phyloP scores from a whole-genome alignment of 35 echinoderm and acorn worm genomes.

The Anneissia japonica region DNA sequence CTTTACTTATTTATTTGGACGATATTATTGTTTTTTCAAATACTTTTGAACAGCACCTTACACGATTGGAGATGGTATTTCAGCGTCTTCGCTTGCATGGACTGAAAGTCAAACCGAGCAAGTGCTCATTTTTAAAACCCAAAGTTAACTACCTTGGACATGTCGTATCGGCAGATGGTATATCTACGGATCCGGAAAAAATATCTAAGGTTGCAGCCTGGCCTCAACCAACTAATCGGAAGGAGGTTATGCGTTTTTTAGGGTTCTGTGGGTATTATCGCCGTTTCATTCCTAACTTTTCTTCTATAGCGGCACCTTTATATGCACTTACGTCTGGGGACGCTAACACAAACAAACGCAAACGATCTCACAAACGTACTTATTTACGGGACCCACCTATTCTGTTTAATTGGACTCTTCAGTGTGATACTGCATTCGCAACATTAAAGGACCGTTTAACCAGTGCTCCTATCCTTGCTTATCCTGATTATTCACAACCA shows the following conservation, averaged over 20 bases:
- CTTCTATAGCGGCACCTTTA: slow-evolving; percentile 8
- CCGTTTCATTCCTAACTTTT: slow-evolving; percentile 12
- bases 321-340: not conserved
- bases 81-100: slow-evolving; percentile 11
- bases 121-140: slow-evolving; percentile 32
- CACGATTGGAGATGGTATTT: slow-evolving; percentile 13
- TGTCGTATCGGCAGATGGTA: slow-evolving; percentile 23
- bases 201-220: not conserved
- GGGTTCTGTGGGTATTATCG: slow-evolving; percentile 25
- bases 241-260: slow-evolving; percentile 17
- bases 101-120: slow-evolving; percentile 36
- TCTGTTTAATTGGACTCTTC: not conserved
- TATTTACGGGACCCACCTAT: too few relatives aligned
- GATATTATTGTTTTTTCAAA: slow-evolving; percentile 24
- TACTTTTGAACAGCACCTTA: slow-evolving; percentile 21
- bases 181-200: slow-evolving; percentile 32
- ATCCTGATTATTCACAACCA: slow-evolving; percentile 4
- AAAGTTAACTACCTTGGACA: slow-evolving; percentile 48
- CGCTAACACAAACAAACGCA: not conserved
- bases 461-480: not conserved
- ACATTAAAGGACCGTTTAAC: not conserved
- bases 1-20: slow-evolving; percentile 26
- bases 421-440: not conserved
- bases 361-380: not conserved
- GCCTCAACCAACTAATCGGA: slow-evolving; percentile 17